Percentiles rank a stretch among this genome's conserved stretches.
phyloP scores from a whole-genome alignment of 2,797 vertebrate genomes.

The Acanthornis magna region DNA sequence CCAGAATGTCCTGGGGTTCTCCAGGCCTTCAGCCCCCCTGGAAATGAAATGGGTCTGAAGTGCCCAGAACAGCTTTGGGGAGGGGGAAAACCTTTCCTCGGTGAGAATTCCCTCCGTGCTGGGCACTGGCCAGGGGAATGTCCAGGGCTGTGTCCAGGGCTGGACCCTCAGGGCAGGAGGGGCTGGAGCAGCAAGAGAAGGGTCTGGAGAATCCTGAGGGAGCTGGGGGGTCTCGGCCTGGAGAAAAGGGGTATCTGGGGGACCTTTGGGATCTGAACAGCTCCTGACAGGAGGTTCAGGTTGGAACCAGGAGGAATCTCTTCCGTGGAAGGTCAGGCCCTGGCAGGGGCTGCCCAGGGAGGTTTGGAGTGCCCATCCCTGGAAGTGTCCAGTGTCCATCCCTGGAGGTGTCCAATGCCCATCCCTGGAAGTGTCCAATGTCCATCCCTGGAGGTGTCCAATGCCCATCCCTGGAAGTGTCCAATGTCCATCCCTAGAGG shows the following conservation, averaged over 20 bases:
- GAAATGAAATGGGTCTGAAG: neutral
- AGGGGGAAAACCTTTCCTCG: too few species aligned
- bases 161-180: neutral
- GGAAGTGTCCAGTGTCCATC: accelerated
- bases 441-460: neutral
- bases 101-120: too few species aligned
- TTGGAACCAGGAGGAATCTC: neutral
- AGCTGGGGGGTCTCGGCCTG: neutral
- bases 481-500: accelerated
- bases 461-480: neutral
- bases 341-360: neutral
- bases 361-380: accelerated
- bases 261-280: neutral
- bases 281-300: neutral
- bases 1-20: neutral
- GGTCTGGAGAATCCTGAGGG: neutral
- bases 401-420: accelerated
- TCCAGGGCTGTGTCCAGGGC: neutral
- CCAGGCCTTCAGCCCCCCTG: accelerated
- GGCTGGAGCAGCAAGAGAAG: neutral
- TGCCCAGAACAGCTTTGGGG: too few species aligned
- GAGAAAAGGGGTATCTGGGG: neutral
- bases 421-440: too few species aligned
- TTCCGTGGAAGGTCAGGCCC: neutral
- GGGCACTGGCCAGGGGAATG: too few species aligned